A percentile compares a stretch with the other conserved stretches of the same genome.
These are phyloP conservation scores for Trogon surrucura DNA, from an alignment of 2,113 vertebrate genomes.

Conservation along the genomic window DNA sequence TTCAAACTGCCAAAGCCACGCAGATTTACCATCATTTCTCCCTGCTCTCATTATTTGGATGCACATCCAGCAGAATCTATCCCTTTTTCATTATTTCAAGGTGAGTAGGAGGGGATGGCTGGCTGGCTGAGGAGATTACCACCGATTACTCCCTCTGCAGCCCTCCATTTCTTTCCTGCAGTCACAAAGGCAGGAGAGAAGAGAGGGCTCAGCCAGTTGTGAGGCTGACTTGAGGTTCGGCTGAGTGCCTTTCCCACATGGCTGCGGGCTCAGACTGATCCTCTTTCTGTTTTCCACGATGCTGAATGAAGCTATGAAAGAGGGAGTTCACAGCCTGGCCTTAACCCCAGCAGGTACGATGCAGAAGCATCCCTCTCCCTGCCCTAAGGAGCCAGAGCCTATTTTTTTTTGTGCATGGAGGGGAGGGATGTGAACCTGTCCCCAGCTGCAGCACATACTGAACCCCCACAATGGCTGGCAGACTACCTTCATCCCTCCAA, in stretches of 20 bases:
- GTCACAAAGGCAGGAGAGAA: background rate
- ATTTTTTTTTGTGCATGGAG: accelerated
- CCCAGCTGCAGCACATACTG: accelerated
- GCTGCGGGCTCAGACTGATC: background rate
- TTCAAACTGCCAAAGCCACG: background rate
- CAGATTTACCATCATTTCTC: background rate
- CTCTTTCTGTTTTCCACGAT: background rate
- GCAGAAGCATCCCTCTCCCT: background rate
- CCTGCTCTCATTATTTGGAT: background rate
- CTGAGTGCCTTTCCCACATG: background rate
- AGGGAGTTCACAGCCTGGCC: background rate
- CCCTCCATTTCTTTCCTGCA: background rate
- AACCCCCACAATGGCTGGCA: background rate
- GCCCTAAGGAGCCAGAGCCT: background rate
- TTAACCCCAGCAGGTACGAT: background rate
- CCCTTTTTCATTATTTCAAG: conserved; percentile 20
- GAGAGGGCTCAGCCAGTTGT: background rate
- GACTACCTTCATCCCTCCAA: background rate
- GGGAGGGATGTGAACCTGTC: background rate
- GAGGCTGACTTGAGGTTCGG: background rate
- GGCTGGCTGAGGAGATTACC: background rate
- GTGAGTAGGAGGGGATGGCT: conserved; percentile 5
- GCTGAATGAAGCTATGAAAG: background rate
- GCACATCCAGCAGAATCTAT: background rate
- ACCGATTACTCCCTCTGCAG: background rate